phyloP scores from a whole-genome alignment of 1,140 invertebrate species.

The Oppia nitens region DNA sequence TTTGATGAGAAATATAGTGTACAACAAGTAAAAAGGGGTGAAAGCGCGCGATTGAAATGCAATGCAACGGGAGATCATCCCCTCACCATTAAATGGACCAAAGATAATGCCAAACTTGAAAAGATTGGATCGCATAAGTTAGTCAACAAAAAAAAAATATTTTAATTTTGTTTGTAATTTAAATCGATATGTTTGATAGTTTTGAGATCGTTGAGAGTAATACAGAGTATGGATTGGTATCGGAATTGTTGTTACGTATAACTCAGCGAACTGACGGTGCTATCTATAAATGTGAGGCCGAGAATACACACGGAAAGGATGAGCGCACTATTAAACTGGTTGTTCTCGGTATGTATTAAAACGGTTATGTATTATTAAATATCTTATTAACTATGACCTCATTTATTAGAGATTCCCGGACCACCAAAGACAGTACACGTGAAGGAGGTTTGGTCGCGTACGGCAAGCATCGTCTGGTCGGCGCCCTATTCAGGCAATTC shows the following conservation, averaged over 20 bases:
- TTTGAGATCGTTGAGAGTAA: slow-evolving; percentile 22
- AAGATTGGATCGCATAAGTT: neutral
- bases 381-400: slow-evolving; percentile 4
- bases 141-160: neutral
- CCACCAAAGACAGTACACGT: slow-evolving; percentile 76
- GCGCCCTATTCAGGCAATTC: slow-evolving; percentile 87
- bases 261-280: slow-evolving; percentile 72
- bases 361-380: neutral
- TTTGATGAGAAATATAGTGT: slow-evolving; percentile 81
- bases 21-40: slow-evolving; percentile 68
- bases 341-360: slow-evolving; percentile 59
- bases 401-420: slow-evolving; percentile 65
- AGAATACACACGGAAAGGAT: slow-evolving; percentile 74
- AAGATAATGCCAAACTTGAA: slow-evolving; percentile 14
- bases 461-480: slow-evolving; percentile 76
- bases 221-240: slow-evolving; percentile 20
- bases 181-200: slow-evolving; percentile 3
- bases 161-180: neutral
- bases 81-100: slow-evolving; percentile 72
- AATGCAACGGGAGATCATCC: slow-evolving; percentile 93
- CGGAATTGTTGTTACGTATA: slow-evolving; percentile 56
- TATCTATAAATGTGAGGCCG: slow-evolving; percentile 66
- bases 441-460: slow-evolving; percentile 73
- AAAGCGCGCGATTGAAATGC: slow-evolving; percentile 79
- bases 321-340: slow-evolving; percentile 75